Percentiles rank a stretch among this genome's conserved stretches.
Evolutionary conservation across 2,888 invertebrate genomes (phyloP).

Genomic region (Athrips mouffetella): DNA sequence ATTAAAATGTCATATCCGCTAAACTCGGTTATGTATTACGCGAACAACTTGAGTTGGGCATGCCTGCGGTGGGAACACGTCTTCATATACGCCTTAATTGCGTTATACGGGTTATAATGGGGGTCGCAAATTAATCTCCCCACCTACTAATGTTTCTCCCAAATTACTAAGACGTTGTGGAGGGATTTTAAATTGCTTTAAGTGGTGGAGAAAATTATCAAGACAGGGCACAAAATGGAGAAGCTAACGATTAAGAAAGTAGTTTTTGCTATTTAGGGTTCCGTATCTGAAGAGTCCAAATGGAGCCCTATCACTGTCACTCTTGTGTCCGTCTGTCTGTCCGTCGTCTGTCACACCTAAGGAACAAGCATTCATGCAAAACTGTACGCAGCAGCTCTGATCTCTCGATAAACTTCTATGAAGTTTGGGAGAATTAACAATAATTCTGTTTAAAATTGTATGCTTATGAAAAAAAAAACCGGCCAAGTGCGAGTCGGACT

Average conservation of each 20-base stretch:
- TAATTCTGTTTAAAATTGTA: no score
- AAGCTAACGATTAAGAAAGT: not conserved
- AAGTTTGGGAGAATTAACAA: no score
- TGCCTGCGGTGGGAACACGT: not conserved
- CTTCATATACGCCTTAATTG: not conserved
- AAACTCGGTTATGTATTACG: slow-evolving; percentile 1
- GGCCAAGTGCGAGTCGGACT: no score
- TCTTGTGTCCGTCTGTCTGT: no score
- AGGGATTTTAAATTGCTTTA: slow-evolving; percentile 2
- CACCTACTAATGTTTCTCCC: slow-evolving; percentile 6
- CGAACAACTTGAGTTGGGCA: not conserved
- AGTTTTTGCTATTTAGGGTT: not conserved
- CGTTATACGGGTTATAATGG: slow-evolving; percentile 6
- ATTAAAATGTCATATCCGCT: slow-evolving; percentile 7
- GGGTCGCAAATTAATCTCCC: slow-evolving; percentile 2
- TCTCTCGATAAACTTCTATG: no score
- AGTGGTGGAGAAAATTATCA: slow-evolving; percentile 3
- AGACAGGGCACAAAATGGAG: not conserved
- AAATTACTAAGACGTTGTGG: not conserved
- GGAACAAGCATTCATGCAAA: no score
- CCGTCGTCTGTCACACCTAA: not conserved
- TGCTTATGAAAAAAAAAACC: no score
- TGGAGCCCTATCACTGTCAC: no score
- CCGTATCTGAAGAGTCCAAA: no score
- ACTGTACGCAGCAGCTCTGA: no score